Evolutionary conservation across 2,888 invertebrate genomes (phyloP), one percentile per base, ranked within the genome.

Genomic region (Ornithoptera priamus): DNA sequence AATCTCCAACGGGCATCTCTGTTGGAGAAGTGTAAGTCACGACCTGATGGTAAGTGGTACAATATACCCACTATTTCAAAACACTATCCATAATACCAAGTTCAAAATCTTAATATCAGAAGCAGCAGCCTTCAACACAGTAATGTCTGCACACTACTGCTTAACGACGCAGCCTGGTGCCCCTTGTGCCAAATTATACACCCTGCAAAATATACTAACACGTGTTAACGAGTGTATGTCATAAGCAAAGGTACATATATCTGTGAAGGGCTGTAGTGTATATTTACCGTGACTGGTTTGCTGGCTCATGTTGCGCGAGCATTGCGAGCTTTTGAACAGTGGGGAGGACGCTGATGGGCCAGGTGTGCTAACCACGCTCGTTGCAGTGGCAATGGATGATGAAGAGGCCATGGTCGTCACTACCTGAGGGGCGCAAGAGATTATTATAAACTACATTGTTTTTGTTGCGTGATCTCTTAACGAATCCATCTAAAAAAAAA

Each of bases 261-360:
- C 8, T 6, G 10, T 50, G 10, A 18, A 18, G 2, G 20, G 22
- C 0, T 57, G 20, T 6, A 12, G 30, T 46, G 46, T 17, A 62
- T 64, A 70, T 73, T 76, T 73, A 88, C 88, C 89, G 68, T 89
- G 87, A 2, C 80, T 69, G 20, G 85, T 77, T n/a, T 81, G 81
- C 67, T 88, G 89, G 71, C 80, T 84, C 59, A 87, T 85, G 71
- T 88, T 87, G 2, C 89, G 75, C 2, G 85, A 72, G 70, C 82
- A 79, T 66, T 84, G 85, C 0, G 82, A 72, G 68, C 78, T 80
- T 75, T 90, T 91, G 83, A 88, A 90, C 53, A 88, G 71, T 0
- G 86, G 70, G 0, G 81, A n/a, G 0, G 66, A 20, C 30, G 57
- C 62, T 5, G 30, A 39, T 0, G 57, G 7, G 10, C 17, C 75